A percentile compares a stretch with the other conserved stretches of the same genome.
phyloP scores from a whole-genome alignment of 2,113 vertebrate genomes.

The Melanerpes aurifrons region DNA sequence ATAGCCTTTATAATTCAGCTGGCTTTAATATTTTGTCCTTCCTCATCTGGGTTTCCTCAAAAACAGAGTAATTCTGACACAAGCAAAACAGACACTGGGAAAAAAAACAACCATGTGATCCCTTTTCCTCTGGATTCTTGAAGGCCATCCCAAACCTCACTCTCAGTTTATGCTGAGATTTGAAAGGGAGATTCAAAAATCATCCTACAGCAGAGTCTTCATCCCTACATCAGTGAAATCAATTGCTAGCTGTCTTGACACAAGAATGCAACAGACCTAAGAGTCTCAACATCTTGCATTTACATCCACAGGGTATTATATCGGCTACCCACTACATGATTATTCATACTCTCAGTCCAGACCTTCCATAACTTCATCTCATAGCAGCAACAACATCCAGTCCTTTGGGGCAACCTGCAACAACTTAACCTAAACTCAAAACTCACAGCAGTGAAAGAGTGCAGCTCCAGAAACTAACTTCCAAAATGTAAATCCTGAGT shows the following conservation, averaged over 20 bases:
- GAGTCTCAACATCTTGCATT: background rate
- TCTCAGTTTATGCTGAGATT: background rate
- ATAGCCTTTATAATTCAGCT: background rate
- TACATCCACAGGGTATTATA: background rate
- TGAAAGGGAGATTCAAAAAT: slow-evolving; percentile 2
- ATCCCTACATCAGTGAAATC: background rate
- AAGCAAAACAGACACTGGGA: background rate
- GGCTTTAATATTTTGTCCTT: slow-evolving; percentile 21
- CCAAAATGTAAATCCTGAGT: background rate
- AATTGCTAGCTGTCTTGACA: background rate
- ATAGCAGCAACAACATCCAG: background rate
- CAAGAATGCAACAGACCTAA: background rate
- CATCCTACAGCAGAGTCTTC: background rate
- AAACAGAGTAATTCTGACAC: background rate
- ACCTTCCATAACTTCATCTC: background rate
- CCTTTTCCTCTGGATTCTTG: background rate
- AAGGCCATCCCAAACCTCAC: background rate
- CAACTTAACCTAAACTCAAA: background rate
- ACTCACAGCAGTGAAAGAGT: background rate
- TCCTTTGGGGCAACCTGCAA: background rate
- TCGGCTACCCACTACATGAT: background rate
- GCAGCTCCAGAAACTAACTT: background rate
- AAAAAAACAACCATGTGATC: background rate
- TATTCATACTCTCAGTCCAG: background rate
- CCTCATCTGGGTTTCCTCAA: background rate